phyloP scores from a whole-genome alignment of 2,888 invertebrate species.

The Drosophila aldrichi region DNA sequence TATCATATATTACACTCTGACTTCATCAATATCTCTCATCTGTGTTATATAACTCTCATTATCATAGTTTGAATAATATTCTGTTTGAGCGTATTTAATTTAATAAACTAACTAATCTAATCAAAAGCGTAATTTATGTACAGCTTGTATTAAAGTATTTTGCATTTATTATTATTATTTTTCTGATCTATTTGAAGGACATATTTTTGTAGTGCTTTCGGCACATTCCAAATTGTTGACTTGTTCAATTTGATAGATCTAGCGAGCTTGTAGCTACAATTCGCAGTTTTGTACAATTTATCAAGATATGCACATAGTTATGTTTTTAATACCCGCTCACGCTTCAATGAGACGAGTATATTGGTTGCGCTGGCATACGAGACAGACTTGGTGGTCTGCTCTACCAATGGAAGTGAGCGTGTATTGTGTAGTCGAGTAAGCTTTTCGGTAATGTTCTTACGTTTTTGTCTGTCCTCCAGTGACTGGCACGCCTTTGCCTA shows the following conservation, averaged over 20 bases:
- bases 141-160: conserved; percentile 4
- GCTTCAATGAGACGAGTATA: not conserved
- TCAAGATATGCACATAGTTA: conserved; percentile 23
- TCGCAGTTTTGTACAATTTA: conserved; percentile 20
- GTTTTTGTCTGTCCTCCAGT: not conserved
- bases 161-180: not conserved
- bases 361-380: not conserved
- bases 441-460: not conserved
- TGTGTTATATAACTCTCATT: not conserved
- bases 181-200: conserved; percentile 24
- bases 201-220: conserved; percentile 8
- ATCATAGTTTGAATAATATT: not conserved
- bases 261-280: conserved; percentile 17
- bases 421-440: not conserved
- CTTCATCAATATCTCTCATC: not conserved
- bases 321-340: not conserved
- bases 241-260: conserved; percentile 25
- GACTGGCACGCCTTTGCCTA: conserved; percentile 44
- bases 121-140: not conserved
- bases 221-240: conserved; percentile 21
- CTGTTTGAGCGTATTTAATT: not conserved
- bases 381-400: no score
- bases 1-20: not conserved
- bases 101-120: conserved; percentile 1
- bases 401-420: not conserved